These are phyloP conservation scores for Nomada flava DNA, from an alignment of 2,888 invertebrate species.

Conservation along the genomic window DNA sequence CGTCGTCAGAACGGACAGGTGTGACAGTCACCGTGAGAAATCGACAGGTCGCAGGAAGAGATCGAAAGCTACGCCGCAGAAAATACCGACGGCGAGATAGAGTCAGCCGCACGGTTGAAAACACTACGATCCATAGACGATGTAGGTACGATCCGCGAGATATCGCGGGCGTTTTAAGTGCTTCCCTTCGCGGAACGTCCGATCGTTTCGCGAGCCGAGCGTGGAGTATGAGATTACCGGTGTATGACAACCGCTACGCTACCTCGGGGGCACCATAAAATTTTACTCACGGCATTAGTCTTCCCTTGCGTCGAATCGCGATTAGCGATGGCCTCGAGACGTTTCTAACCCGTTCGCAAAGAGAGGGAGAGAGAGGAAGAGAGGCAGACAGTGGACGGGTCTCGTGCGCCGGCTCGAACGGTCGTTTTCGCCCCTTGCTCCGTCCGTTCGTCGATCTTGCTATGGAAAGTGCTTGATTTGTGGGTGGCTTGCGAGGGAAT, in stretches of 20 bases:
- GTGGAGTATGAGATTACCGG: slow-evolving; percentile 31
- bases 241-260: slow-evolving; percentile 33
- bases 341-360: slow-evolving; percentile 4
- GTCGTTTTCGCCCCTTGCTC: neutral
- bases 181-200: slow-evolving; percentile 22
- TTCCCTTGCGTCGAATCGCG: slow-evolving; percentile 19
- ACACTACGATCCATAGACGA: neutral
- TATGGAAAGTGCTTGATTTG: neutral
- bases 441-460: neutral
- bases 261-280: slow-evolving; percentile 18
- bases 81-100: slow-evolving; percentile 30
- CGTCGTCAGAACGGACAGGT: slow-evolving; percentile 44
- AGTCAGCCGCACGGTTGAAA: slow-evolving; percentile 7
- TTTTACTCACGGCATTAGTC: slow-evolving; percentile 25
- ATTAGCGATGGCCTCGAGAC: slow-evolving; percentile 33
- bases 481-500: neutral
- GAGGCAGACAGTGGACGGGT: neutral
- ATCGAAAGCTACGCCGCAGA: slow-evolving; percentile 33
- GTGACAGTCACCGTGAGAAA: slow-evolving; percentile 54
- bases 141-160: slow-evolving; percentile 28
- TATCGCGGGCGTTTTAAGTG: slow-evolving; percentile 33
- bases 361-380: too few species aligned
- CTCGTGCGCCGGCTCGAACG: neutral
- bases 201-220: slow-evolving; percentile 31
- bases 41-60: slow-evolving; percentile 30